A percentile compares a stretch with the other conserved stretches of the same genome.
phyloP scores from a whole-genome alignment of 23 tunicate species.

The Styela clava region DNA sequence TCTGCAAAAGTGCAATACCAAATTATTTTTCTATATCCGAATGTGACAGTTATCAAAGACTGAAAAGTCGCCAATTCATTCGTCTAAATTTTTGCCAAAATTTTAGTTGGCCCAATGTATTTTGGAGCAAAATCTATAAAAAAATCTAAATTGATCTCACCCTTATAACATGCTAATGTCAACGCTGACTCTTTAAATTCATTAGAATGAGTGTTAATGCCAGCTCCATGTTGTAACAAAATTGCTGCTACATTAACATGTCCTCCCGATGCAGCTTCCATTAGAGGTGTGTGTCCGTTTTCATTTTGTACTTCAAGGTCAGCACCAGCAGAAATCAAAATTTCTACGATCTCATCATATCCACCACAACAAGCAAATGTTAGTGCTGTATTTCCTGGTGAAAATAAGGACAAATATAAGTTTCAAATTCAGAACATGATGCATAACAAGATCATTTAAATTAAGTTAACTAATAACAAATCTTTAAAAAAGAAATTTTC shows the following conservation, averaged over 20 bases:
- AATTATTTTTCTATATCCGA: no score
- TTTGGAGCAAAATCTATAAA: no score
- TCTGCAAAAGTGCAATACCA: no score
- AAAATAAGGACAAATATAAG: not conserved
- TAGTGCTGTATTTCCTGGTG: conserved; percentile 92
- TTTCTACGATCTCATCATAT: conserved; percentile 62
- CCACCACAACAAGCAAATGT: conserved; percentile 98
- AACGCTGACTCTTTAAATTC: conserved; percentile 97
- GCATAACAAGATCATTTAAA: not conserved
- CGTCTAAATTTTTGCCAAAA: no score
- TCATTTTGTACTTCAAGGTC: conserved; percentile 86
- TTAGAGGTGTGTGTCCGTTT: conserved; percentile 97
- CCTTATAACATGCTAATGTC: conserved; percentile 97
- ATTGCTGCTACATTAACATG: conserved; percentile 82
- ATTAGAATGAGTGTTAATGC: conserved; percentile 87
- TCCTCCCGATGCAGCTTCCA: conserved; percentile 99
- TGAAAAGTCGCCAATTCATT: no score
- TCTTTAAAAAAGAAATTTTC: not conserved
- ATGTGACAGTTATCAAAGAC: no score
- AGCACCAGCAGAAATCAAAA: conserved; percentile 76
- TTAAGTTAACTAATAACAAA: not conserved
- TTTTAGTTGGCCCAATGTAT: no score
- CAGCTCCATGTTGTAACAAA: conserved; percentile 81
- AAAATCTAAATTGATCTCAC: no score
- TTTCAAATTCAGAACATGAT: no score